Conservation (phyloP, 35 echinoderm and acorn worm species). For the Diadema setosum region DNA sequence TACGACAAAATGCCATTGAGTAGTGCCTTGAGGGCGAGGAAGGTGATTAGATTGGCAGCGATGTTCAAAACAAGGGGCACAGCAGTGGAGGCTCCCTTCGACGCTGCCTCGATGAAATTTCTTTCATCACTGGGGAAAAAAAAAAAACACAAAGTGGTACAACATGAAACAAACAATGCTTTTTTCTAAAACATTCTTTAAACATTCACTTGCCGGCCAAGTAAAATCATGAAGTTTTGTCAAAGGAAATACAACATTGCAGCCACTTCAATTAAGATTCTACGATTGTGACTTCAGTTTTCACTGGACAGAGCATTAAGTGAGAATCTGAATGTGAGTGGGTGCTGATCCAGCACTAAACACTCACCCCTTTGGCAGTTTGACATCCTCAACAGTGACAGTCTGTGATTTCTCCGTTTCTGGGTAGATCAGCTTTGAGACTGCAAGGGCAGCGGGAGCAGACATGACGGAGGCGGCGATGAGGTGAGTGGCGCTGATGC, state of each 20-base stretch:
- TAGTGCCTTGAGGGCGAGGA: conserved; percentile 76
- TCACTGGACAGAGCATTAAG: too few relatives aligned
- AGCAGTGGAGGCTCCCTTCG: conserved; percentile 78
- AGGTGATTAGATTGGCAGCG: conserved; percentile 82
- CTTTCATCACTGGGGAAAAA: conserved; percentile 69
- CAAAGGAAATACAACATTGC: too few relatives aligned
- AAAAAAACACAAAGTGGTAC: conserved; percentile 14
- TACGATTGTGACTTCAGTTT: too few relatives aligned
- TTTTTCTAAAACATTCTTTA: too few relatives aligned
- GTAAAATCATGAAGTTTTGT: too few relatives aligned
- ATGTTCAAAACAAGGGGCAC: conserved; percentile 77
- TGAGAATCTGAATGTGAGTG: too few relatives aligned
- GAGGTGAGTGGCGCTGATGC: conserved; percentile 73
- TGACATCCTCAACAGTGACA: conserved; percentile 37
- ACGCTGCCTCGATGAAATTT: conserved; percentile 91
- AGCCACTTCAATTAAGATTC: too few relatives aligned
- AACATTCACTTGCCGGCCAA: too few relatives aligned
- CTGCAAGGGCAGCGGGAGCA: conserved; percentile 74
- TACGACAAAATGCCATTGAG: conserved; percentile 79
- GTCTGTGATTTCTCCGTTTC: conserved; percentile 65
- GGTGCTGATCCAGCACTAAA: too few relatives aligned
- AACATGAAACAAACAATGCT: too few relatives aligned
- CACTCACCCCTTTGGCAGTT: conserved; percentile 70
- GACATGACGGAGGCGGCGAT: conserved; percentile 85
- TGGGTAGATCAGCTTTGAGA: conserved; percentile 76